These are phyloP conservation scores for Trematocara zebra DNA, from an alignment of 2,113 vertebrate species.

Conservation along the genomic window DNA sequence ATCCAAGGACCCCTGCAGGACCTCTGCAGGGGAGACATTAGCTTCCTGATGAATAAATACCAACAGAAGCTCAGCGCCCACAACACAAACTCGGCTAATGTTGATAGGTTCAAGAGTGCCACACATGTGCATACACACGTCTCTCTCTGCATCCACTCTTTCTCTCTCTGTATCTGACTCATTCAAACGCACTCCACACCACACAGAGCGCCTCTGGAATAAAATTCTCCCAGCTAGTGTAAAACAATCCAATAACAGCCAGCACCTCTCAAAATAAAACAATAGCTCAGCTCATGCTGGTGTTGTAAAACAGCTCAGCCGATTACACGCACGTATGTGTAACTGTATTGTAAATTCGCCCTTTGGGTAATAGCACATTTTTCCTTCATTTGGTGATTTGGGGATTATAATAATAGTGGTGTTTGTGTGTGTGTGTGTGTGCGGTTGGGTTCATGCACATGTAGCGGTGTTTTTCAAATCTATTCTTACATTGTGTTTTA, in stretches of 20 bases:
- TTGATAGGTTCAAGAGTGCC: background rate
- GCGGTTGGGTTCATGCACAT: background rate
- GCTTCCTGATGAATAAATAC: conserved; percentile 41
- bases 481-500: background rate
- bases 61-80: background rate
- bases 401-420: conserved; percentile 7
- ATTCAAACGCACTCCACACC: conserved; percentile 2
- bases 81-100: background rate
- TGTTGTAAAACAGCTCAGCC: conserved; percentile 51
- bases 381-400: conserved; percentile 32
- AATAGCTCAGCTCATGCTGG: conserved; percentile 51
- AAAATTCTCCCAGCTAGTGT: conserved; percentile 50
- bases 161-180: conserved; percentile 1
- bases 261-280: conserved; percentile 58
- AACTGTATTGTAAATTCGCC: conserved; percentile 46
- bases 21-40: conserved; percentile 25
- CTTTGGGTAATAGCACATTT: conserved; percentile 37
- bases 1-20: conserved; percentile 20
- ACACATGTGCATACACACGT: background rate
- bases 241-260: conserved; percentile 63
- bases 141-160: background rate
- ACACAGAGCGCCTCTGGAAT: conserved; percentile 38
- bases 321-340: conserved; percentile 29
- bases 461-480: background rate
- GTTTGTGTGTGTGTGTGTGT: background rate